Evolutionary conservation across 1,140 invertebrate species (phyloP).

Genomic region (Globodera ellingtonae): DNA sequence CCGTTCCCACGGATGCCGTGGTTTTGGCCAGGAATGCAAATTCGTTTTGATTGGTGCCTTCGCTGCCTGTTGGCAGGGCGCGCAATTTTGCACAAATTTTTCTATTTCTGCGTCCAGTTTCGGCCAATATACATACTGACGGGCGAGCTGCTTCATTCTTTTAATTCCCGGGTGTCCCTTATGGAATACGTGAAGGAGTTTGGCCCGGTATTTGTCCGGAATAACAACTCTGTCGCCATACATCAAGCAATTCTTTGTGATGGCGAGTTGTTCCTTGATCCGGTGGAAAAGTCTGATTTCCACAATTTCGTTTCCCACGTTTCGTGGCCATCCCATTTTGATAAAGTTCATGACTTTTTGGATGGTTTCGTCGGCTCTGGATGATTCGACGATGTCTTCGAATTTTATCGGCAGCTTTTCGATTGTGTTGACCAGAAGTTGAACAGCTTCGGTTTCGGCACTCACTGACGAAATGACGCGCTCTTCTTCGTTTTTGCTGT

Average conservation of each 20-base stretch:
- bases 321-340: background rate
- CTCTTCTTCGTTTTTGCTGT: too few species aligned
- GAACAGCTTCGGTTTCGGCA: background rate
- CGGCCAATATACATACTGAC: background rate
- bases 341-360: background rate
- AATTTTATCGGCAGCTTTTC: background rate
- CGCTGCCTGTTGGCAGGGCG: too few species aligned
- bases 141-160: background rate
- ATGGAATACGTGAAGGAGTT: background rate
- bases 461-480: too few species aligned
- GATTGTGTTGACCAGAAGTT: too few species aligned
- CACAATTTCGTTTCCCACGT: background rate
- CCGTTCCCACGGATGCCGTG: too few species aligned
- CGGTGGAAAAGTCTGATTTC: background rate
- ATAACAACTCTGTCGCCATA: background rate
- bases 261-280: background rate
- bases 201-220: background rate
- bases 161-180: background rate
- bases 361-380: background rate
- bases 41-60: too few species aligned
- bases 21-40: too few species aligned
- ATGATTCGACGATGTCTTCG: background rate
- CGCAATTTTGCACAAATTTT: too few species aligned
- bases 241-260: background rate
- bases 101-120: too few species aligned